Conservation (phyloP, 1,140 invertebrate species). For the Conus betulinus region DNA sequence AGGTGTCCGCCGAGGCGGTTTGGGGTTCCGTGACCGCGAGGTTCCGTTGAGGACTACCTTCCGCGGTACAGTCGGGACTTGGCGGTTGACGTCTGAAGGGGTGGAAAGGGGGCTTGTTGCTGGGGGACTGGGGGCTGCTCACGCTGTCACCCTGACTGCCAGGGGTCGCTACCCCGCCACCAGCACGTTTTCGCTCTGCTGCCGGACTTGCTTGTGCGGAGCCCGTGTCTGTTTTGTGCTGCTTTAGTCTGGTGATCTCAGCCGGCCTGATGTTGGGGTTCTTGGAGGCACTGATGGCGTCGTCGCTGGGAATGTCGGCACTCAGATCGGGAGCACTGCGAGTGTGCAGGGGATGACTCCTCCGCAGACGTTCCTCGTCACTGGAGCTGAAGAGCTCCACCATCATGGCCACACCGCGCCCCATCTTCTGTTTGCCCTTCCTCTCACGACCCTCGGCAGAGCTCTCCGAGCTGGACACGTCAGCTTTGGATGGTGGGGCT, state of each 20-base stretch:
- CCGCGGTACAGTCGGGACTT: not conserved
- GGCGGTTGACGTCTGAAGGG: conserved; percentile 31
- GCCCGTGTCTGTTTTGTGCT: not conserved
- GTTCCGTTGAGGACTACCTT: conserved; percentile 12
- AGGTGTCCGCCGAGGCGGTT: not conserved
- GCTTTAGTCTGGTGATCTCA: conserved; percentile 4
- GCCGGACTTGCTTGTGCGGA: not conserved
- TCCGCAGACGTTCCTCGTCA: conserved; percentile 56
- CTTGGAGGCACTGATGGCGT: not conserved
- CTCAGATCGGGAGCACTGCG: conserved; percentile 52
- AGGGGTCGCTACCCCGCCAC: not conserved
- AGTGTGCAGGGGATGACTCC: conserved; percentile 36
- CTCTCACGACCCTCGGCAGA: conserved; percentile 13
- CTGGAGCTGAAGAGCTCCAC: conserved; percentile 64
- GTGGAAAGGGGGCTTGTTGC: conserved; percentile 31
- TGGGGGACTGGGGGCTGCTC: conserved; percentile 28
- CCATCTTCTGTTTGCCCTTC: conserved; percentile 31
- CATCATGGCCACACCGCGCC: conserved; percentile 55
- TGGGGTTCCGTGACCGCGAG: not conserved
- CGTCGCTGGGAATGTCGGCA: conserved; percentile 8
- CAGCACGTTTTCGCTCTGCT: not conserved
- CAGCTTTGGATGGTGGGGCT: not conserved
- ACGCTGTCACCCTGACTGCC: not conserved
- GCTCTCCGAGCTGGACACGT: conserved; percentile 17
- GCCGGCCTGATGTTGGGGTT: conserved; percentile 7